Conservation (phyloP, 2,888 invertebrate species). For the Eulithis prunata region DNA sequence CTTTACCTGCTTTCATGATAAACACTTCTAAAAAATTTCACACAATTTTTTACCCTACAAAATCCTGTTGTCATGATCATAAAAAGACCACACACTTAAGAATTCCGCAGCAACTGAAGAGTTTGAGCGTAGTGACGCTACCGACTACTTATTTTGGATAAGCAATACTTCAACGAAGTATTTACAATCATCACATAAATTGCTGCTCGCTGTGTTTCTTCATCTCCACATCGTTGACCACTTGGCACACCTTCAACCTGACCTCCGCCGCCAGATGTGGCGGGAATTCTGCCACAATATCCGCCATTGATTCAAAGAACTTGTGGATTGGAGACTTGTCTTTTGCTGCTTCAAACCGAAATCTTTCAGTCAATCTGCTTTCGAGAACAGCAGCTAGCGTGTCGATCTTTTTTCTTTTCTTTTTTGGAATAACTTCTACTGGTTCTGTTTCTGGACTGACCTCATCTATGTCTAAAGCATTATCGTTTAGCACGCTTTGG, state of each 20-base stretch:
- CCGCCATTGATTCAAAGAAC: constrained; percentile 40
- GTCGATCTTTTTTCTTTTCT: constrained; percentile 25
- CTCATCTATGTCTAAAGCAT: constrained; percentile 11
- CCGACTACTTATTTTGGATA: not conserved
- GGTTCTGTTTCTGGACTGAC: not conserved
- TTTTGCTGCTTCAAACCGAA: constrained; percentile 15
- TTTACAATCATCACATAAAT: constrained; percentile 18
- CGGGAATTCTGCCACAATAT: constrained; percentile 35
- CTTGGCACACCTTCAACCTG: constrained; percentile 29
- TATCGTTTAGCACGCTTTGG: constrained; percentile 10
- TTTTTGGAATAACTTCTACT: constrained; percentile 12
- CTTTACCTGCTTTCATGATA: no score
- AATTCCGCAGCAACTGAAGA: no score
- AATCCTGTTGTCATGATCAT: no score
- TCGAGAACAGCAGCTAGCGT: constrained; percentile 21
- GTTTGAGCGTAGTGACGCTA: no score
- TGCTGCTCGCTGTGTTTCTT: constrained; percentile 23
- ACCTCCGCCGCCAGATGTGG: constrained; percentile 32
- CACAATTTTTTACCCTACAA: no score
- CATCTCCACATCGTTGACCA: constrained; percentile 33
- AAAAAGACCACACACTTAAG: no score
- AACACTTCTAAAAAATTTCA: no score
- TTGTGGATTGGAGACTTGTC: constrained; percentile 26
- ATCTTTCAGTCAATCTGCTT: constrained; percentile 19
- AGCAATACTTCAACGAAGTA: constrained; percentile 8